Evolutionary conservation across 2,888 invertebrate species (phyloP).

Genomic region (Hoplodrina ambigua): DNA sequence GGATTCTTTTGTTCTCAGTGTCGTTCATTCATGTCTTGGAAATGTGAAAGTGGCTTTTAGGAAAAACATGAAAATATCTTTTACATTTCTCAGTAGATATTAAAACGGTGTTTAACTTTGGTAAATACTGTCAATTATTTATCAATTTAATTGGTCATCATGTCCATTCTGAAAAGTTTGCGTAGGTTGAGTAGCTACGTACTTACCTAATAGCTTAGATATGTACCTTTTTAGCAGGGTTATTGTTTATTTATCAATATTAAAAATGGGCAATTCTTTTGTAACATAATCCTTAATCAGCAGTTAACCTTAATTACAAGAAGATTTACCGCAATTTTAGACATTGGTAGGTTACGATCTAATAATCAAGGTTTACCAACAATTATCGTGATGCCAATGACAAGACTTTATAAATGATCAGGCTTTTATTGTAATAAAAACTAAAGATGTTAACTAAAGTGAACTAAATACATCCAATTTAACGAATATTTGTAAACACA

Average conservation of each 20-base stretch:
- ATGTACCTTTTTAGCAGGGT: neutral
- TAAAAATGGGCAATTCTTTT: neutral
- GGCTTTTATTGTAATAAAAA: constrained; percentile 24
- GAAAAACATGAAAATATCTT: constrained; percentile 1
- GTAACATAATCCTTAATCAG: neutral
- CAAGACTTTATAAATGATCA: constrained; percentile 30
- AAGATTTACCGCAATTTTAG: constrained; percentile 11
- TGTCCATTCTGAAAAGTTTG: neutral
- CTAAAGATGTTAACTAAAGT: constrained; percentile 9
- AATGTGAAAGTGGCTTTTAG: constrained; percentile 34
- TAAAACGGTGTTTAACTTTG: neutral
- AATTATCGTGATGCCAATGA: constrained; percentile 36
- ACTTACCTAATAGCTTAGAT: no score
- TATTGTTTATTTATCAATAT: constrained; percentile 3
- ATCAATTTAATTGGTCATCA: neutral
- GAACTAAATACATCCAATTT: constrained; percentile 6
- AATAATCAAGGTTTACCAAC: constrained; percentile 41
- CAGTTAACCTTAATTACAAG: constrained; percentile 7
- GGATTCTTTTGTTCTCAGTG: constrained; percentile 46
- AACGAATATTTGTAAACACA: neutral
- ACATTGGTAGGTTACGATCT: constrained; percentile 13
- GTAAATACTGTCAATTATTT: neutral
- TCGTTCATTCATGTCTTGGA: constrained; percentile 25
- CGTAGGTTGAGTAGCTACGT: neutral
- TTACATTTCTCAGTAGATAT: neutral